Base-by-base conservation (phyloP, 1,140 invertebrate genomes). In the Gryon sp. region DNA sequence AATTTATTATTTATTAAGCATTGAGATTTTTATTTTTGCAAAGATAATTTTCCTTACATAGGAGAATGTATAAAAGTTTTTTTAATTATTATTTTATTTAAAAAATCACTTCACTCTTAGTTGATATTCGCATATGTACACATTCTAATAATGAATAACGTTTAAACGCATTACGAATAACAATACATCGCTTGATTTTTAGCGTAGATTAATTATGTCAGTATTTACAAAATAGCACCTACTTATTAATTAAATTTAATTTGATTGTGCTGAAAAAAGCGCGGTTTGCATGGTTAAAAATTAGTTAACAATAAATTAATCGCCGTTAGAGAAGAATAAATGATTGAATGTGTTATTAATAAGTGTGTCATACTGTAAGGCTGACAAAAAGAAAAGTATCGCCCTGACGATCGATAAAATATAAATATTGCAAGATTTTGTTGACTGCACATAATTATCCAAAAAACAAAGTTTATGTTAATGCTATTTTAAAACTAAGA, bases 21-120 rank as follows among this genome's bases (percentile, higher is more conserved):
- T 81, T 73, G 69, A 79, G 66, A 73, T 38, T 24, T 82, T 82
- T 84, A 79, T 83, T 82, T n/a, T 66, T 52, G 52, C 46, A 74
- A 73, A 78, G 60, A 26, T n/a, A 52, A 34, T 52, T 43, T 32
- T 69, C 46, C 73, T 48, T 30, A 48, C 75, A 78, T 73, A 79
- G 45, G n/a, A n/a, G n/a, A n/a, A n/a, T 52, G 22, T 30, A 70
- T 63, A 50, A 22, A 14, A 40, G 40, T 45, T 48, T 63, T 32
- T 24, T 15, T n/a, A n/a, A n/a, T n/a, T n/a, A n/a, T n/a, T n/a
- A n/a, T n/a, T n/a, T n/a, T n/a, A 32, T 32, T 38, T 43, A 38
- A 38, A 50, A 28, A 22, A 15, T 7, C n/a, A n/a, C 36, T 48
- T 34, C 16, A 43, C 52, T 32, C 8, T 22, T 28, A 38, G n/a